Conservation (phyloP, 2,113 vertebrate genomes). For the Eretmochelys imbricata region DNA sequence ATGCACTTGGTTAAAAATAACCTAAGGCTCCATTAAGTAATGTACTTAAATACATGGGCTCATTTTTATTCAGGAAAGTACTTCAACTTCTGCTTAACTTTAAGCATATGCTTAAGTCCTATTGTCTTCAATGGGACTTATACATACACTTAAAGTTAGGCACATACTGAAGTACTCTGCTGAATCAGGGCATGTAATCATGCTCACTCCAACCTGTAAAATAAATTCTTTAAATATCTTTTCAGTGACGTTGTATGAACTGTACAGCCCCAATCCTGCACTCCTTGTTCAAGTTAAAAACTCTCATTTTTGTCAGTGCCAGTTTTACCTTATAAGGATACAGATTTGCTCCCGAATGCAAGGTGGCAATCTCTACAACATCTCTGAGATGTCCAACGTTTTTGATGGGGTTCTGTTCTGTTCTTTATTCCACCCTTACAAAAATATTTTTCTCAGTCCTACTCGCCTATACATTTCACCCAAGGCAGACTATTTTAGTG, state of each 20-base stretch:
- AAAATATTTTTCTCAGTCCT: not conserved
- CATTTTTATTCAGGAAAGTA: not conserved
- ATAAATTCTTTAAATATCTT: constrained; percentile 1
- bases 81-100: not conserved
- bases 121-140: not conserved
- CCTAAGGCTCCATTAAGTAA: not conserved
- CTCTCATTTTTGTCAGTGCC: not conserved
- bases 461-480: not conserved
- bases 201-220: not conserved
- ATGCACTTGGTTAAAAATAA: not conserved
- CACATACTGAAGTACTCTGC: not conserved
- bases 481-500: not conserved
- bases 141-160: not conserved
- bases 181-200: constrained; percentile 1
- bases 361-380: not conserved
- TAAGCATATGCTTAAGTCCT: not conserved
- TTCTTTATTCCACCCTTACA: not conserved
- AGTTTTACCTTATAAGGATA: not conserved
- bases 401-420: not conserved
- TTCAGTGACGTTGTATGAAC: not conserved
- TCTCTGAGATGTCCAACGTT: not conserved
- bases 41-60: not conserved
- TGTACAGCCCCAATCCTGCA: not conserved
- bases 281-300: not conserved
- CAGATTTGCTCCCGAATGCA: not conserved